phyloP scores from a whole-genome alignment of 2,888 invertebrate genomes.

The Cephus pulcher region DNA sequence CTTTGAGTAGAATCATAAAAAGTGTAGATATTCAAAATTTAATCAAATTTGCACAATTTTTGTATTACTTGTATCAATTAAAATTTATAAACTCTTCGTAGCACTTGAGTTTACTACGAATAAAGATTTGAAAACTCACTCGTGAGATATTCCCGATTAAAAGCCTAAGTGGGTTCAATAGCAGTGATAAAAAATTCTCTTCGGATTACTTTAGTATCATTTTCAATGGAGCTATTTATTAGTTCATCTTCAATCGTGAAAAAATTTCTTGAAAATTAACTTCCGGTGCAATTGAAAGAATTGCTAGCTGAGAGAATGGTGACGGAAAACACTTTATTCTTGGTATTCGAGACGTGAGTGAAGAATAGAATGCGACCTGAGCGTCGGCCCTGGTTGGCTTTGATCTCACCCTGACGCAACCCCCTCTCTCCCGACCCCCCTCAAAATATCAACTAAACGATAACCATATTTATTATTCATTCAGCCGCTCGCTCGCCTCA shows the following conservation, averaged over 20 bases:
- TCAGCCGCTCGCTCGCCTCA: conserved; percentile 63
- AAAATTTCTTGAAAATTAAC: neutral
- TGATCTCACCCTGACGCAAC: conserved; percentile 43
- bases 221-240: neutral
- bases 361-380: conserved; percentile 38
- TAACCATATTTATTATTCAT: conserved; percentile 75
- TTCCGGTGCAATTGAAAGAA: neutral
- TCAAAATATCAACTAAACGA: conserved; percentile 74
- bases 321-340: conserved; percentile 1
- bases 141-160: neutral
- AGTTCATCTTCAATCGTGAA: neutral
- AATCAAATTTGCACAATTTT: no score
- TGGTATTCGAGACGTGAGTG: conserved; percentile 19
- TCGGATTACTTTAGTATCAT: neutral
- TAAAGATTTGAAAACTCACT: neutral
- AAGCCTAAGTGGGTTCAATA: neutral
- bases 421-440: conserved; percentile 66
- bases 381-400: conserved; percentile 34
- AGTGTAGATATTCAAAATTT: no score
- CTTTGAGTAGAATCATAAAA: no score
- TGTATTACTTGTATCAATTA: no score
- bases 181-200: neutral
- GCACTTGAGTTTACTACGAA: neutral
- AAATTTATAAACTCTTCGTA: no score
- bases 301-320: neutral